phyloP scores from a whole-genome alignment of 2,113 vertebrate genomes.

The Oncorhynchus clarkii region DNA sequence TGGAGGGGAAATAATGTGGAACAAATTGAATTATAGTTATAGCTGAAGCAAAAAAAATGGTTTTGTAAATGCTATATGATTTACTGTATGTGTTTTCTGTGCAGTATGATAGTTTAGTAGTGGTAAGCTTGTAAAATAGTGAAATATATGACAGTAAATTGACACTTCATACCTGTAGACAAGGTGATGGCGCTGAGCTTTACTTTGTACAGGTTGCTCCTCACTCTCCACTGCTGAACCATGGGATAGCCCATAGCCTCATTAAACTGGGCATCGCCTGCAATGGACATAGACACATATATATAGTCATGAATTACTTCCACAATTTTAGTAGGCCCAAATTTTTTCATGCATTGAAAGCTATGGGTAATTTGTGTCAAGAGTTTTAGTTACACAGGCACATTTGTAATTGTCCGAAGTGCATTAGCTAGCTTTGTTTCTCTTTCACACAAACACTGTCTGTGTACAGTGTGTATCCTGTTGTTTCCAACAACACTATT shows the following conservation, averaged over 20 bases:
- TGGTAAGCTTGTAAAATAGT: too few relatives aligned
- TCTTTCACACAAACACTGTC: slow-evolving; percentile 2
- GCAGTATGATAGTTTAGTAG: too few relatives aligned
- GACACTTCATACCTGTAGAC: slow-evolving; percentile 80
- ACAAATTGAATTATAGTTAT: too few relatives aligned
- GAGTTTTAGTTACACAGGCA: background rate
- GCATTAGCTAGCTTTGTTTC: background rate
- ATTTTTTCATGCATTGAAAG: too few relatives aligned
- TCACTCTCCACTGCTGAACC: slow-evolving; percentile 94
- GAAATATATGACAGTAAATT: too few relatives aligned
- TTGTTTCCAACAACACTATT: slow-evolving; percentile 46
- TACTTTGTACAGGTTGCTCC: slow-evolving; percentile 96
- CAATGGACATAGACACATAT: slow-evolving; percentile 15
- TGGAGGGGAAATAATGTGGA: background rate
- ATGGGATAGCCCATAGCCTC: slow-evolving; percentile 96
- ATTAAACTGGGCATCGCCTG: slow-evolving; percentile 89
- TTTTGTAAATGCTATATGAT: too few relatives aligned
- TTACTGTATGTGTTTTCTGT: too few relatives aligned
- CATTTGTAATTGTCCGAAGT: background rate
- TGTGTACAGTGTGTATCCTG: slow-evolving; percentile 1
- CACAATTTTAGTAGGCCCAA: too few relatives aligned
- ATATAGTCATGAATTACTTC: background rate
- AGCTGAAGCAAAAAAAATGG: too few relatives aligned
- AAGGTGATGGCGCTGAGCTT: slow-evolving; percentile 95
- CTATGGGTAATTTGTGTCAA: too few relatives aligned